Base-by-base conservation (phyloP, 2,113 vertebrate genomes). In the Corydoras maculifer region DNA sequence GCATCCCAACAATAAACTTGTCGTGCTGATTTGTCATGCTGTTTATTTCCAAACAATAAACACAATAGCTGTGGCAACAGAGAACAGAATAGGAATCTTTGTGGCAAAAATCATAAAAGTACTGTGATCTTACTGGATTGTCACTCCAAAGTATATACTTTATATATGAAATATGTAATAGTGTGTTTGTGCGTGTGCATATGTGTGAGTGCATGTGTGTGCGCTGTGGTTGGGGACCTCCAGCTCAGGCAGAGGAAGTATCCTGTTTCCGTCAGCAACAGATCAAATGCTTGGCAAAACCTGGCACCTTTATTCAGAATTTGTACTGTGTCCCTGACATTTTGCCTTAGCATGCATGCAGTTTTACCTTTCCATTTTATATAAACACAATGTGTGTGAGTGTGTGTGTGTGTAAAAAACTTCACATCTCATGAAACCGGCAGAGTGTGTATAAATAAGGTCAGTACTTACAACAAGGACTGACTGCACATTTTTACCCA, bases 181-280 rank as follows among this genome's bases (percentile, higher is more conserved):
- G 63, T 61, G 57, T 25, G 62, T 62, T 57, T 12, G 30, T 25
- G 57, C 57, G 30, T 70, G 15, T 73, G 65, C 65, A 61, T 73
- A 65, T 65, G 62, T 65, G 51, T 72, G 69, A 64, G 70, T 73
- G 71, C 66, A 63, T 61, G 43, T 60, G 64, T 60, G 43, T 35
- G 43, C 51, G 35, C 15, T 9, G 65, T 66, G 18, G 60, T 66
- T 14, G 31, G 61, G 65, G 51, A 70, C 4, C 18, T 70, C 72
- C 65, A 78, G 68, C 65, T 77, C 55, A 60, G 70, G 61, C 53
- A 65, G 82, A 87, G 87, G 84, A 89, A 89, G 88, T 84, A 82
- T 81, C 58, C 85, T 84, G 82, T 83, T 89, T 89, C 85, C 87
- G 82, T 74, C 69, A 80, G 60, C 2, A 82, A 71, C 77, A 83